Conservation (phyloP, 2,888 invertebrate species). For the Nematopogon swammerdamellus region DNA sequence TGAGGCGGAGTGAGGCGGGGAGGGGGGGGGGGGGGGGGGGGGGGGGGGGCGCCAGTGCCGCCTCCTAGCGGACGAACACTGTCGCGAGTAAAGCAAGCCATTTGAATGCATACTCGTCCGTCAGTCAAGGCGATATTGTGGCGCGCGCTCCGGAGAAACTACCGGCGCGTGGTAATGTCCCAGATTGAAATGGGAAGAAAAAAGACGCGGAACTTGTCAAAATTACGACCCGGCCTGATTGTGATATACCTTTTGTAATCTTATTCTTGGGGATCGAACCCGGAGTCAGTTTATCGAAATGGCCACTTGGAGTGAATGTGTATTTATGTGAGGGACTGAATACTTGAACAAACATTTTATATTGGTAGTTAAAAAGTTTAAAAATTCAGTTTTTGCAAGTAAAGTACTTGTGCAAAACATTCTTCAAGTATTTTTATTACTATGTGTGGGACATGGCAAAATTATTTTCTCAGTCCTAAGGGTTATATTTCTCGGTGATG, state of each 20-base stretch:
- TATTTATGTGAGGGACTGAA: no score
- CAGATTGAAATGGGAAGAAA: not conserved
- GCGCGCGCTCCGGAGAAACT: constrained; percentile 1
- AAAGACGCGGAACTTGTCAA: constrained; percentile 34
- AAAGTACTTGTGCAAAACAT: no score
- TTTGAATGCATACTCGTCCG: constrained; percentile 74
- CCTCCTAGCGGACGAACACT: constrained; percentile 30
- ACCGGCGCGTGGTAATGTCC: not conserved
- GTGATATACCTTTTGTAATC: constrained; percentile 40
- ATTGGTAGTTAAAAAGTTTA: no score
- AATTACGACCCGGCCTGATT: constrained; percentile 54
- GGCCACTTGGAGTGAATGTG: no score
- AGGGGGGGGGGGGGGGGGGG: not conserved
- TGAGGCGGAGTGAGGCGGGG: not conserved
- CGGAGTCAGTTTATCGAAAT: no score
- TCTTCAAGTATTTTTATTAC: no score
- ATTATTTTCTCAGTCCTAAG: no score
- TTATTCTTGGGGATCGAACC: no score
- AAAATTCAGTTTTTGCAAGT: no score
- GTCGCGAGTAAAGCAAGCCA: constrained; percentile 62
- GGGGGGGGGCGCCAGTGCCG: constrained; percentile 23
- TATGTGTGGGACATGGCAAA: no score
- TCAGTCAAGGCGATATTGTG: constrained; percentile 64
- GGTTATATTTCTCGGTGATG: no score
- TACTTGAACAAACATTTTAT: no score